Base-by-base conservation (phyloP, 2,888 invertebrate species). In the Eucriotettix oculatus region DNA sequence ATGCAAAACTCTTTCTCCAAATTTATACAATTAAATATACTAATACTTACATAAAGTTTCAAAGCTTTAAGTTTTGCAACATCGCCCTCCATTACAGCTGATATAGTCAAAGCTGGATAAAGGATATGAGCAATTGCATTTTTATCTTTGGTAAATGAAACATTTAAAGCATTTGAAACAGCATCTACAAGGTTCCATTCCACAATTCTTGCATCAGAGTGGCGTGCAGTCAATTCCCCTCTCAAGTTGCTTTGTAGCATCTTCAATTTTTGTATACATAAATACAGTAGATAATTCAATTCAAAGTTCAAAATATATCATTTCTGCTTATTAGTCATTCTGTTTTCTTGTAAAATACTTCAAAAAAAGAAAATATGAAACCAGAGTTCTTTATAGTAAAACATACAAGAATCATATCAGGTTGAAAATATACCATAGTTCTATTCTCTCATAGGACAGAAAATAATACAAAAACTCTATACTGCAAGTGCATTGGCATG, bases 211-310 rank as follows among this genome's bases (percentile, higher is more conserved):
- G 29, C 43, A 68, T 75, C 0, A 78, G 76, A 61, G 80, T 78
- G 58, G 82, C 73, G 64, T 79, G 78, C 29, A 84, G 73, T 52
- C 66, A 93, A 71, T 72, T 93, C 93, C 1, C 93, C 93, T 56
- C 92, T 78, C 43, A 93, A 76, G 70, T 86, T 89, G 1, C 79
- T 79, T 64, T 80, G 78, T 80, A 93, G 84, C 83, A 89, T 85
- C 84, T 87, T 71, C 42, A 70, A 29, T 29, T 29, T 29, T 29
- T 29, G 29, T 29, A 29, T 29, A 29, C 29, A 29, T 29, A 29
- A 29, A 29, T 29, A 29, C 7, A 29, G 29, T 29, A 29, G 29
- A 29, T 29, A 29, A 29, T 29, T 29, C 29, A 29, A 29, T 29
- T 29, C 29, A 29, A 29, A 29, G 29, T 29, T 29, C 29, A 29